A percentile compares a stretch with the other conserved stretches of the same genome.
Conservation (phyloP, 2,888 invertebrate species). For the Tipula unca region DNA sequence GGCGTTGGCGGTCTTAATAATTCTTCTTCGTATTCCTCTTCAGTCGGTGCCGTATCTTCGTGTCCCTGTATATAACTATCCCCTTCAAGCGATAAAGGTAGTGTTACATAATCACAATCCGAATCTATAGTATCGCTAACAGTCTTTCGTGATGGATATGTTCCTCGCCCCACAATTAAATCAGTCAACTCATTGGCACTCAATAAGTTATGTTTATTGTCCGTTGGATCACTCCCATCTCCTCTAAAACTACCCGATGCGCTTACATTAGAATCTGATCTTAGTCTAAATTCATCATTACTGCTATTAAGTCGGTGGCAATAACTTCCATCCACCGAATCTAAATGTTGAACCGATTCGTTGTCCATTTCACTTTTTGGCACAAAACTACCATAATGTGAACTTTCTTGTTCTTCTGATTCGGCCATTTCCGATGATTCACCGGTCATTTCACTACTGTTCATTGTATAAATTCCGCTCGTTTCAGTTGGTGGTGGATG, state of each 20-base stretch:
- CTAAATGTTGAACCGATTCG: conserved; percentile 37
- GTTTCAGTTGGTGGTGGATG: conserved; percentile 72
- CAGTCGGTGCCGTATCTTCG: conserved; percentile 52
- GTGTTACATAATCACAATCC: conserved; percentile 81
- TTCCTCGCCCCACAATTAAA: conserved; percentile 68
- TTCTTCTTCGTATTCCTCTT: conserved; percentile 45
- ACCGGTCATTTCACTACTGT: conserved; percentile 52
- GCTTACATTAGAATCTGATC: conserved; percentile 72
- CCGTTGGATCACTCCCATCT: conserved; percentile 82
- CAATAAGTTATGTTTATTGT: conserved; percentile 62
- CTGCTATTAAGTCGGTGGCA: conserved; percentile 44
- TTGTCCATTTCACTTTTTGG: conserved; percentile 46
- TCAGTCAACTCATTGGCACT: conserved; percentile 79
- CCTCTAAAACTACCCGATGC: conserved; percentile 73
- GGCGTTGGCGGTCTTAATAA: conserved; percentile 50
- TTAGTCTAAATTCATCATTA: conserved; percentile 49
- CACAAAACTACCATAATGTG: conserved; percentile 52
- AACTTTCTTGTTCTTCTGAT: conserved; percentile 46
- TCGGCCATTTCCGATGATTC: conserved; percentile 50
- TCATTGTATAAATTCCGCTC: conserved; percentile 76
- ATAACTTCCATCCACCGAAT: conserved; percentile 50
- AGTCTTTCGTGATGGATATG: conserved; percentile 67
- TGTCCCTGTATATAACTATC: conserved; percentile 52
- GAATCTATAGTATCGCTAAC: conserved; percentile 81
- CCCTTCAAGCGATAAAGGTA: conserved; percentile 51